Percentiles rank a stretch among this genome's conserved stretches.
Conservation (phyloP, 64 coral and sea anemone species). For the Astreopora myriophthalma region DNA sequence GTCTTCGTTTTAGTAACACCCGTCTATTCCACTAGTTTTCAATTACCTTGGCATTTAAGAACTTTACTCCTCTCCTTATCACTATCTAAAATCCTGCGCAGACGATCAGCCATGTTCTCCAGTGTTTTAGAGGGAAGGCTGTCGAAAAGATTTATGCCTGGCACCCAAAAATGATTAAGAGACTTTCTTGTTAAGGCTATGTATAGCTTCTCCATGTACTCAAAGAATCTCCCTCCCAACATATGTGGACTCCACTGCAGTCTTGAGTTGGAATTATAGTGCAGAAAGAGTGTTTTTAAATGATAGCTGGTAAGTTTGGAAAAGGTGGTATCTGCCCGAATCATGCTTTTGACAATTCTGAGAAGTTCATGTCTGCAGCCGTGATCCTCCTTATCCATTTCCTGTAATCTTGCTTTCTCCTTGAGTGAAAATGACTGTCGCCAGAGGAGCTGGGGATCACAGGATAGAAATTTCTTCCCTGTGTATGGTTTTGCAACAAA, state of each 20-base stretch:
- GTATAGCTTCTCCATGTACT: conserved; percentile 47
- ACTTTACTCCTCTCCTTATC: conserved; percentile 65
- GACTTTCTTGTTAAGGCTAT: conserved; percentile 14
- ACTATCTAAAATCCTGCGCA: conserved; percentile 46
- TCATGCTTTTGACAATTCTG: conserved; percentile 77
- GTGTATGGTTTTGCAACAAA: conserved; percentile 75
- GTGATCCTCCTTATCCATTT: conserved; percentile 82
- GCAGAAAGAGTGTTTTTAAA: conserved; percentile 80
- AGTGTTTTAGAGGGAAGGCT: conserved; percentile 42
- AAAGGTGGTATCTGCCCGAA: conserved; percentile 67
- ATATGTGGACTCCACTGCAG: conserved; percentile 59
- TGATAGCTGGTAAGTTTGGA: conserved; percentile 80
- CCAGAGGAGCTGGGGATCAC: conserved; percentile 66
- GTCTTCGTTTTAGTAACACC: too few species aligned
- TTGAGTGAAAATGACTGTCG: conserved; percentile 72
- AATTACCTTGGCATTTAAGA: conserved; percentile 42
- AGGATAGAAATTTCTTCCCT: not conserved
- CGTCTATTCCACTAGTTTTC: not conserved
- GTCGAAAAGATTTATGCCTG: conserved; percentile 66
- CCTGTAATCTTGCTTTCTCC: conserved; percentile 71
- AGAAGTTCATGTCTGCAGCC: conserved; percentile 85
- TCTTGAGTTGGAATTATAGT: conserved; percentile 43
- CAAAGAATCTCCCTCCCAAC: conserved; percentile 70
- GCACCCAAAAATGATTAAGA: conserved; percentile 72
- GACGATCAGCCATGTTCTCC: conserved; percentile 67